Conservation (phyloP, 2,888 invertebrate species). For the Dichetophora obliterata region DNA sequence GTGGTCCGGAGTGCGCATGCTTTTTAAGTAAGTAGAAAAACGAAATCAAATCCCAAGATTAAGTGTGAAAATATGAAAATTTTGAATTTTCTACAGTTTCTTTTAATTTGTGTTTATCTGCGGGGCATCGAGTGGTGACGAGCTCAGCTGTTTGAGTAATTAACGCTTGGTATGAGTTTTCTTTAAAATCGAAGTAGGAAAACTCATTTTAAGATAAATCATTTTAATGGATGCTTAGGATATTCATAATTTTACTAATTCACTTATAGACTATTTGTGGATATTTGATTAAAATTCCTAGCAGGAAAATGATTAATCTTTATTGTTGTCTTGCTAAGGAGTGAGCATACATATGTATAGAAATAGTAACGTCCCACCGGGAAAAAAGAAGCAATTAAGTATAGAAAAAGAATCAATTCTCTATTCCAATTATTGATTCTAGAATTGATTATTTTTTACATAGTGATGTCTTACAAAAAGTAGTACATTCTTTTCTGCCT, state of each 20-base stretch:
- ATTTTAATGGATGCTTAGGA: background rate
- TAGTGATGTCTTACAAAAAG: too few relatives aligned
- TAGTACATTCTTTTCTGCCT: too few relatives aligned
- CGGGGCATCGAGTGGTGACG: background rate
- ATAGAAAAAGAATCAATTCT: too few relatives aligned
- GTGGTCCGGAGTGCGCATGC: background rate
- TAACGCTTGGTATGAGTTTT: constrained; percentile 2
- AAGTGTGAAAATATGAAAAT: background rate
- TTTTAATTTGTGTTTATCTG: constrained; percentile 12
- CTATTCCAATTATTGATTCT: too few relatives aligned
- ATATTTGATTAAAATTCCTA: too few relatives aligned
- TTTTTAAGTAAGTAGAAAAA: background rate
- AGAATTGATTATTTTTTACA: too few relatives aligned
- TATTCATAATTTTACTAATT: background rate
- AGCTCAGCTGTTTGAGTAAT: background rate
- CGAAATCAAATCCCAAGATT: background rate
- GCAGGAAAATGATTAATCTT: too few relatives aligned
- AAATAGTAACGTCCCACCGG: too few relatives aligned
- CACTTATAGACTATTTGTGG: too few relatives aligned
- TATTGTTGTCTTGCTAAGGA: too few relatives aligned
- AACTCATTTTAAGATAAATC: constrained; percentile 9
- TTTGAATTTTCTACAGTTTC: background rate
- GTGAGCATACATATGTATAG: too few relatives aligned
- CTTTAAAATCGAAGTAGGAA: background rate
- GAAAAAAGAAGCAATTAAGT: too few relatives aligned